Evolutionary conservation across 2,888 invertebrate species (phyloP).

Genomic region (Troides oblongomaculatus): DNA sequence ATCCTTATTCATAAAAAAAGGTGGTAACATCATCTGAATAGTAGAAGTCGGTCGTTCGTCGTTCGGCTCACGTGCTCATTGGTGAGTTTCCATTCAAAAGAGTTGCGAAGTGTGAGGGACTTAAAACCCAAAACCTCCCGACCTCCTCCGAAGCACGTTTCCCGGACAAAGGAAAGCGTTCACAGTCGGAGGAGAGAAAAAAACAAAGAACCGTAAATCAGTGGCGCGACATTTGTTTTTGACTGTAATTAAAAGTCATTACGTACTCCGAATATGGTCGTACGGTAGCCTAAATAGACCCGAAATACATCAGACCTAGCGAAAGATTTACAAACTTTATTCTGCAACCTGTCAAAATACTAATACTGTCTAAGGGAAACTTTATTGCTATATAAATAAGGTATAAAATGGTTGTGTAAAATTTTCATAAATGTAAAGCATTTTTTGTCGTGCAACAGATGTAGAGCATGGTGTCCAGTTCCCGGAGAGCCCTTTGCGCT

Average conservation of each 20-base stretch:
- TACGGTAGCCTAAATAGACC: slow-evolving; percentile 40
- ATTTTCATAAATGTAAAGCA: slow-evolving; percentile 22
- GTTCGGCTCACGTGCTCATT: slow-evolving; percentile 10
- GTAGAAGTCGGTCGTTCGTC: neutral
- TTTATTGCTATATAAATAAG: slow-evolving; percentile 8
- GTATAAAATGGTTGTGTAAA: slow-evolving; percentile 10
- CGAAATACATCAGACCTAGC: slow-evolving; percentile 37
- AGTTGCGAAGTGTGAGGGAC: neutral
- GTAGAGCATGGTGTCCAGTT: slow-evolving; percentile 40
- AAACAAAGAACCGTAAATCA: slow-evolving; percentile 43
- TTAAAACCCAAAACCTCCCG: slow-evolving; percentile 20
- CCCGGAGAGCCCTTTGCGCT: slow-evolving; percentile 42
- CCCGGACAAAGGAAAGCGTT: slow-evolving; percentile 28
- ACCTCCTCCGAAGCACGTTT: slow-evolving; percentile 17
- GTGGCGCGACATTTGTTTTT: slow-evolving; percentile 42
- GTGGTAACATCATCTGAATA: no score
- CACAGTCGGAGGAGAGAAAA: slow-evolving; percentile 13
- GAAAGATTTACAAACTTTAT: slow-evolving; percentile 31
- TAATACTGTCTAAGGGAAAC: neutral
- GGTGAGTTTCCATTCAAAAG: slow-evolving; percentile 2
- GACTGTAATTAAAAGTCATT: slow-evolving; percentile 59
- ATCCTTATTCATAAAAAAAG: no score
- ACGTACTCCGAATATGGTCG: slow-evolving; percentile 46
- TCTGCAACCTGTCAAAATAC: slow-evolving; percentile 1
- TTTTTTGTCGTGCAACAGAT: slow-evolving; percentile 40